phyloP scores from a whole-genome alignment of 1,140 invertebrate genomes.

The Aphis craccivora region DNA sequence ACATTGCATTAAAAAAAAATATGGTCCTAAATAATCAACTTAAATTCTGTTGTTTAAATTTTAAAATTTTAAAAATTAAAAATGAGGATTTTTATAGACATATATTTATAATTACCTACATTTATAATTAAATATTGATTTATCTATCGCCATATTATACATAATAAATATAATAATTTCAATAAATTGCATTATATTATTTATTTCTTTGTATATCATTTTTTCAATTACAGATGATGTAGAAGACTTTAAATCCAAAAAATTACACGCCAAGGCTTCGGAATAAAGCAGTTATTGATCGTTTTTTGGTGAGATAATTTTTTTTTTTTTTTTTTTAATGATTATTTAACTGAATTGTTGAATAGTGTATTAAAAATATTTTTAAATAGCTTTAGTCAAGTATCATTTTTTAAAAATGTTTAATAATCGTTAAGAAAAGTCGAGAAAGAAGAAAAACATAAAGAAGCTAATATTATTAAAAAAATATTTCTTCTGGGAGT shows the following conservation, averaged over 20 bases:
- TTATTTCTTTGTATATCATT: not conserved
- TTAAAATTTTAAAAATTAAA: not conserved
- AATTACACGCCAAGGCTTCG: not conserved
- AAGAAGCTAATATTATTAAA: not conserved
- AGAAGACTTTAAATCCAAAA: not conserved
- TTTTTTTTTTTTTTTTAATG: not conserved
- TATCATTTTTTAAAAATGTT: not conserved
- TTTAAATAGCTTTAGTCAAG: not conserved
- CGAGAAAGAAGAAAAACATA: not conserved
- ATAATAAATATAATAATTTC: not conserved
- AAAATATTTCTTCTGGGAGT: not conserved
- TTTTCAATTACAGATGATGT: not conserved
- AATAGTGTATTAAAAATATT: not conserved
- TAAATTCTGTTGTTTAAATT: not conserved
- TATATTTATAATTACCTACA: not conserved
- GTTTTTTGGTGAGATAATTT: not conserved
- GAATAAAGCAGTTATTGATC: not conserved
- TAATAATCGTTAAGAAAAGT: not conserved
- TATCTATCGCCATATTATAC: not conserved
- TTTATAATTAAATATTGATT: not conserved
- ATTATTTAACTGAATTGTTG: not conserved
- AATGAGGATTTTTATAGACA: no score
- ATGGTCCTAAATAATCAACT: not conserved
- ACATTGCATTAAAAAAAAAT: not conserved
- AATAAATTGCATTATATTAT: not conserved